phyloP scores from a whole-genome alignment of 37 sponge, comb jelly and placozoan genomes.

The Halisarca cf. caerulea region DNA sequence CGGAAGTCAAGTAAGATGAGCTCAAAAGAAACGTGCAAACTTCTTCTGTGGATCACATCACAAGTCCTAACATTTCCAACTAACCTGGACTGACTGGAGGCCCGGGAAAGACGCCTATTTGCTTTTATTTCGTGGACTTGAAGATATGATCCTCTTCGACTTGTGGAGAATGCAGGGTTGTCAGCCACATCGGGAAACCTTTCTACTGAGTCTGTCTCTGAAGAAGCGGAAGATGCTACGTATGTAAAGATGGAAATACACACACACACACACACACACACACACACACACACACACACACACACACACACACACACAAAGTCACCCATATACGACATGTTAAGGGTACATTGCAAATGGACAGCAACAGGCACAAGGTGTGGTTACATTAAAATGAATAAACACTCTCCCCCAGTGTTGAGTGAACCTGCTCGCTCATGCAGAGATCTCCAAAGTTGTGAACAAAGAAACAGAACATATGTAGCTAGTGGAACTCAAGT shows the following conservation, averaged over 20 bases:
- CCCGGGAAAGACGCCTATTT: neutral
- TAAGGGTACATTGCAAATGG: no score
- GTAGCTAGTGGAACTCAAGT: no score
- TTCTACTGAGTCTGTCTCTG: neutral
- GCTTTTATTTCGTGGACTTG: neutral
- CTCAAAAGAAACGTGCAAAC: neutral
- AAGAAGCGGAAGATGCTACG: neutral
- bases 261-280: constrained; percentile 12
- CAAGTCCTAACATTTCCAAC: neutral
- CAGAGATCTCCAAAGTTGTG: no score
- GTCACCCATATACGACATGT: no score
- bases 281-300: neutral
- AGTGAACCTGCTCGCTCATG: no score
- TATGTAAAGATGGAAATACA: neutral
- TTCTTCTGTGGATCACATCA: neutral
- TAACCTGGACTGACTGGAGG: constrained; percentile 15
- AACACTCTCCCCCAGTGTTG: no score
- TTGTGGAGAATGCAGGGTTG: neutral
- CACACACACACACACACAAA: no score
- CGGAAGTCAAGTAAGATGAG: neutral
- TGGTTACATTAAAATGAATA: no score
- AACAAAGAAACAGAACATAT: no score
- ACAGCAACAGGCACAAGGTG: no score
- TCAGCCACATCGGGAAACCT: neutral
- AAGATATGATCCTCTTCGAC: neutral